phyloP scores from a whole-genome alignment of 92 coral and sea anemone species.

The Phenganax marumi region DNA sequence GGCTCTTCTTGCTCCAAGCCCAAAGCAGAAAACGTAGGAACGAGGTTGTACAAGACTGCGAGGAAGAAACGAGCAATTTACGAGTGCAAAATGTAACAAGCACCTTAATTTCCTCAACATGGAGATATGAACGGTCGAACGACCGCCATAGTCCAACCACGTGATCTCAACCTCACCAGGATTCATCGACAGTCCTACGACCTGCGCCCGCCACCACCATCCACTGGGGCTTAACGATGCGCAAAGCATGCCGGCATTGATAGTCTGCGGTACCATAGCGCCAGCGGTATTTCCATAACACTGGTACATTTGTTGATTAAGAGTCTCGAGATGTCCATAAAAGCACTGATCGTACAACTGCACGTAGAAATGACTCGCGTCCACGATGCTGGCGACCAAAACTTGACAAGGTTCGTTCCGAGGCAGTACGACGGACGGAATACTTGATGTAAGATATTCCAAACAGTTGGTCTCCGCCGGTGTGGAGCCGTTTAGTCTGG shows the following conservation, averaged over 20 bases:
- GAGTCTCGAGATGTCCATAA: constrained; percentile 75
- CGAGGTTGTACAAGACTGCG: too few species aligned
- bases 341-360: constrained; percentile 72
- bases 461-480: constrained; percentile 38
- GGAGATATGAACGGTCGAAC: constrained; percentile 70
- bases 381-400: constrained; percentile 85
- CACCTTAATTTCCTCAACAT: constrained; percentile 84
- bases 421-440: constrained; percentile 70
- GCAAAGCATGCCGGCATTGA: constrained; percentile 80
- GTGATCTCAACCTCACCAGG: constrained; percentile 88
- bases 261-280: constrained; percentile 67
- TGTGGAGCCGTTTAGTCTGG: constrained; percentile 64
- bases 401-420: constrained; percentile 72
- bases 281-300: constrained; percentile 78
- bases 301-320: constrained; percentile 91
- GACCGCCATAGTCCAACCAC: constrained; percentile 94
- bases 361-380: constrained; percentile 84
- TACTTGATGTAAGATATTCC: constrained; percentile 49
- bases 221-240: constrained; percentile 84
- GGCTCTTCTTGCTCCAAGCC: too few species aligned
- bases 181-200: constrained; percentile 75
- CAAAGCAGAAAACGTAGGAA: too few species aligned
- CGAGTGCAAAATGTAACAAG: not conserved
- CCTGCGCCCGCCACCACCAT: constrained; percentile 95
- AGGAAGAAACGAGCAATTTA: too few species aligned